A percentile compares a stretch with the other conserved stretches of the same genome.
Evolutionary conservation across 2,888 invertebrate species (phyloP).

Genomic region (Patella depressa): DNA sequence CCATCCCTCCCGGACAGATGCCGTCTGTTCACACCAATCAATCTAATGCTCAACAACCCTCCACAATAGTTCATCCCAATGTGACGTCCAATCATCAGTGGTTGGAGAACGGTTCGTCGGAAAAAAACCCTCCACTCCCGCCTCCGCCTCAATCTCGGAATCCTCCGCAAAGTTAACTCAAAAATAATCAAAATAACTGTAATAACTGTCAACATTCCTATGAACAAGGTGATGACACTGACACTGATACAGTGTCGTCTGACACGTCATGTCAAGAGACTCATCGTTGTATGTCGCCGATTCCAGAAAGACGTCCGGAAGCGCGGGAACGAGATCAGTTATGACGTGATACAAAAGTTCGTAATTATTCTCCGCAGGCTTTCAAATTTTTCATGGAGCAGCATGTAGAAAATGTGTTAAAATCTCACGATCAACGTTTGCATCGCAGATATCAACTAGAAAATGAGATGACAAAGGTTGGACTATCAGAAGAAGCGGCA

Average conservation of each 20-base stretch:
- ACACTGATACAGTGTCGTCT: constrained; percentile 50
- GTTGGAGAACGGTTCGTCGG: background rate
- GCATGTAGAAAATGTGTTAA: constrained; percentile 96
- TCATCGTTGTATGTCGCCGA: constrained; percentile 79
- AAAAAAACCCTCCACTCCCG: background rate
- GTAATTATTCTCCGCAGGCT: constrained; percentile 93
- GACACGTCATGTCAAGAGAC: constrained; percentile 50
- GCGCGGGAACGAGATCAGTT: constrained; percentile 84
- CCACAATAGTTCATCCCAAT: constrained; percentile 17
- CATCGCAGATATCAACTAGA: constrained; percentile 92
- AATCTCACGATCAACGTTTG: constrained; percentile 92
- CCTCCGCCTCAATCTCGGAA: constrained; percentile 16
- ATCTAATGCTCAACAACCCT: constrained; percentile 15
- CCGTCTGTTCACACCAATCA: constrained; percentile 30
- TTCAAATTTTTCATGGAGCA: constrained; percentile 99
- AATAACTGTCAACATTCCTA: background rate
- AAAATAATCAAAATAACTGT: background rate
- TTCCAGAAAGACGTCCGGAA: constrained; percentile 91
- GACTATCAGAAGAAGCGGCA: constrained; percentile 72
- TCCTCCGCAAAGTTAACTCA: background rate
- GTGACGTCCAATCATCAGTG: constrained; percentile 11
- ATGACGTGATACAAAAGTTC: constrained; percentile 86
- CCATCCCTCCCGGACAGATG: constrained; percentile 22
- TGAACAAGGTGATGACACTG: constrained; percentile 45
- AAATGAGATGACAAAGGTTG: constrained; percentile 95